Conservation (phyloP, 2,113 vertebrate genomes). For the Dissostichus mawsoni region DNA sequence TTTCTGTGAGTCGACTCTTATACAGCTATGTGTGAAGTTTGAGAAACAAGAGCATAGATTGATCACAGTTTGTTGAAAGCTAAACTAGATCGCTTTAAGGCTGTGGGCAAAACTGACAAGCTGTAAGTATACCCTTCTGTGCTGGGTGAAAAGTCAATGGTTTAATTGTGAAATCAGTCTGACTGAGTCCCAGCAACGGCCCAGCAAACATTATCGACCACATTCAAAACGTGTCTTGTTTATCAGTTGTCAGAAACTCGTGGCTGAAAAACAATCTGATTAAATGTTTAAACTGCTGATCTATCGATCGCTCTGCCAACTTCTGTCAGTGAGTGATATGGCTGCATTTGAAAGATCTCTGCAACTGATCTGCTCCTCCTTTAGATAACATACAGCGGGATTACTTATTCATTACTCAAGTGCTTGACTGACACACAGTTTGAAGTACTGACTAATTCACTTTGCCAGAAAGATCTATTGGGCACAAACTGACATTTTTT, state of each 20-base stretch:
- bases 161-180: conserved; percentile 47
- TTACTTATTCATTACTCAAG: conserved; percentile 72
- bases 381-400: conserved; percentile 64
- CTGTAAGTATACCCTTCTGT: conserved; percentile 30
- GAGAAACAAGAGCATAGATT: conserved; percentile 23
- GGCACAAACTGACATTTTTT: conserved; percentile 68
- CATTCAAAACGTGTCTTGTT: conserved; percentile 46
- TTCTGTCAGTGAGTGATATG: conserved; percentile 60
- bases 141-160: conserved; percentile 28
- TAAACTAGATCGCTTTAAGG: conserved; percentile 24
- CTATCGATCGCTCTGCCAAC: conserved; percentile 41
- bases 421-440: conserved; percentile 61
- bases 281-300: conserved; percentile 47
- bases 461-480: conserved; percentile 54
- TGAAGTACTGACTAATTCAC: conserved; percentile 69
- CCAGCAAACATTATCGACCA: conserved; percentile 38
- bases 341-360: conserved; percentile 57
- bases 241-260: conserved; percentile 57
- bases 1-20: conserved; percentile 32
- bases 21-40: conserved; percentile 8
- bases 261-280: conserved; percentile 33
- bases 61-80: conserved; percentile 25
- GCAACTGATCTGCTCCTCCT: conserved; percentile 59
- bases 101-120: conserved; percentile 20
- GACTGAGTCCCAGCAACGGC: not conserved